Percentiles rank a stretch among this genome's conserved stretches.
These are phyloP conservation scores for Coracias cyanogaster DNA, from an alignment of 2,797 vertebrate genomes.

Conservation along the genomic window DNA sequence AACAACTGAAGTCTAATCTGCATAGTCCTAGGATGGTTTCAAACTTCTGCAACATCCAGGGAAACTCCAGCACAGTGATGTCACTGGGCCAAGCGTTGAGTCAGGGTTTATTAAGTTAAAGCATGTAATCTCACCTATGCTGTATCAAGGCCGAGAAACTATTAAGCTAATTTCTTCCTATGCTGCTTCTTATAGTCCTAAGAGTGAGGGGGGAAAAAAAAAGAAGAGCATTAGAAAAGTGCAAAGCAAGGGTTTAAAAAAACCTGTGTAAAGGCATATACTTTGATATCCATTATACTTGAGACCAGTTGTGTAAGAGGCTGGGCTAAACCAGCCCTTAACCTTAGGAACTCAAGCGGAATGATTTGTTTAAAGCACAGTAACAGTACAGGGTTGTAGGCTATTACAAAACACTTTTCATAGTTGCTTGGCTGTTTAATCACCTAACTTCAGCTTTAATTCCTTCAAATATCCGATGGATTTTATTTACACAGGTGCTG, in stretches of 20 bases:
- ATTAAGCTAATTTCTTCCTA: constrained; percentile 23
- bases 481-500: not conserved
- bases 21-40: not conserved
- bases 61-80: constrained; percentile 11
- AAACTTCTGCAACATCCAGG: not conserved
- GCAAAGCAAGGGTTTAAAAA: not conserved
- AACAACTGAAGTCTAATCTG: not conserved
- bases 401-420: not conserved
- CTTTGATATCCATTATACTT: not conserved
- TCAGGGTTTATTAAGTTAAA: not conserved
- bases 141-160: not conserved
- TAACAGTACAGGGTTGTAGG: not conserved
- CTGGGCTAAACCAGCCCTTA: not conserved
- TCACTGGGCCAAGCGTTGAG: not conserved
- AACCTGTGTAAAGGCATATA: not conserved
- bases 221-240: not conserved
- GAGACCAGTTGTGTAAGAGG: not conserved
- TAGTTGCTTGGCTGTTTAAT: not conserved
- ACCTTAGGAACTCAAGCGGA: not conserved
- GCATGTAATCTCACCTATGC: not conserved
- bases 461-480: not conserved
- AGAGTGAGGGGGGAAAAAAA: not conserved
- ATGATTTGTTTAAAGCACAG: not conserved
- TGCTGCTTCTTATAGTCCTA: not conserved
- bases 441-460: not conserved